Percentiles rank a stretch among this genome's conserved stretches.
phyloP scores from a whole-genome alignment of 2,113 vertebrate genomes.

The Pardalotus punctatus region DNA sequence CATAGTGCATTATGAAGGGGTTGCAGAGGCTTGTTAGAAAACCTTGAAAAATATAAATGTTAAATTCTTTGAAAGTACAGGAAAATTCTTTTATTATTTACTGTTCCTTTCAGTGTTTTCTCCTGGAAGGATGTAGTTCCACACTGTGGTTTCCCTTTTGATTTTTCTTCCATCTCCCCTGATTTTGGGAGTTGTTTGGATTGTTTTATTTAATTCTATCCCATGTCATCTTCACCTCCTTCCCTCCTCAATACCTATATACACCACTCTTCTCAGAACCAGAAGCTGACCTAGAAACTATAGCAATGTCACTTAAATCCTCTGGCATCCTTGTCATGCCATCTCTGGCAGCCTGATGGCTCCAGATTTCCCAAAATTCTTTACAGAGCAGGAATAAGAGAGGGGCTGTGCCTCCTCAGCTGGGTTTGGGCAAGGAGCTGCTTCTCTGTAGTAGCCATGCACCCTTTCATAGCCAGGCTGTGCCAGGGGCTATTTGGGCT shows the following conservation, averaged over 20 bases:
- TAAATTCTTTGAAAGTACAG: background rate
- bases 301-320: background rate
- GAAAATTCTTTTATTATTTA: background rate
- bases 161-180: background rate
- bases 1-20: background rate
- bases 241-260: too few relatives aligned
- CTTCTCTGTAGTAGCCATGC: background rate
- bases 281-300: background rate
- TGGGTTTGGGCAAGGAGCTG: background rate
- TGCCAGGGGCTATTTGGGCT: background rate
- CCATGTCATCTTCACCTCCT: background rate
- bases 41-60: background rate
- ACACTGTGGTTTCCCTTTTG: background rate
- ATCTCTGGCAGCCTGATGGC: background rate
- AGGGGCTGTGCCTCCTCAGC: too few relatives aligned
- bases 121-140: background rate
- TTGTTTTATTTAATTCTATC: background rate
- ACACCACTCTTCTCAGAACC: background rate
- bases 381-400: background rate
- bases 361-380: background rate
- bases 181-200: background rate
- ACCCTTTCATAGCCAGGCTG: accelerated
- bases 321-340: background rate
- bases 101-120: background rate
- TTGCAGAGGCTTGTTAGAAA: background rate